These are phyloP conservation scores for Ochropleura leucogaster DNA, from an alignment of 2,888 invertebrate species.

Conservation along the genomic window DNA sequence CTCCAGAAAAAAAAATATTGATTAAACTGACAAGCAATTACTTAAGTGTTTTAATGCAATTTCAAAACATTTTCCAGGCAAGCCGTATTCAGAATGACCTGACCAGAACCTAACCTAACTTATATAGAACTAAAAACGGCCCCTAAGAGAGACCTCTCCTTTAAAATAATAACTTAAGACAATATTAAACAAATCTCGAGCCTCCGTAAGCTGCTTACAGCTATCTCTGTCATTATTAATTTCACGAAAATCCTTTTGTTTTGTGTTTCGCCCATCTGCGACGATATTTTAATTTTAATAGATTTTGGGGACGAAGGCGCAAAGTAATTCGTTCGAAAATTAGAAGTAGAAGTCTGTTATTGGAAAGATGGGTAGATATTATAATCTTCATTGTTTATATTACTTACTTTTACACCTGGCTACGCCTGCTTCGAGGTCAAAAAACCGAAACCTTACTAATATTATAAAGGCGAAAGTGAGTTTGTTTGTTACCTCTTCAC, in stretches of 20 bases:
- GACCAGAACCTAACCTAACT: background rate
- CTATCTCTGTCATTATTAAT: conserved; percentile 54
- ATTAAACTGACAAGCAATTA: background rate
- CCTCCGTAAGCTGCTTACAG: conserved; percentile 53
- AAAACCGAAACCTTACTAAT: no score
- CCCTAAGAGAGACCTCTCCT: background rate
- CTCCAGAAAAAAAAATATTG: background rate
- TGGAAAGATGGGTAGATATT: conserved; percentile 1
- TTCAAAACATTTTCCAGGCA: background rate
- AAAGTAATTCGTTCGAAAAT: conserved; percentile 36
- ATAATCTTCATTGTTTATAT: background rate
- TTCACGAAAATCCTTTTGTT: conserved; percentile 49
- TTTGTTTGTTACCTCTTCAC: no score
- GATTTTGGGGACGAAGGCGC: conserved; percentile 18
- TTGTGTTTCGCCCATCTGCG: conserved; percentile 35
- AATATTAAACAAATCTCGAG: conserved; percentile 41
- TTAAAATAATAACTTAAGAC: conserved; percentile 34
- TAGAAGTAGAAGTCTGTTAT: conserved; percentile 24
- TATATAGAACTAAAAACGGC: background rate
- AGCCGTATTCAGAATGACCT: background rate
- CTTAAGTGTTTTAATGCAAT: background rate
- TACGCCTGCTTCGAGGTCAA: background rate
- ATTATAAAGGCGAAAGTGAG: no score
- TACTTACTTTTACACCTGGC: background rate
- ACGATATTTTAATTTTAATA: conserved; percentile 49